Evolutionary conservation across 1,140 invertebrate genomes (phyloP).

Genomic region (Bombus impatiens): DNA sequence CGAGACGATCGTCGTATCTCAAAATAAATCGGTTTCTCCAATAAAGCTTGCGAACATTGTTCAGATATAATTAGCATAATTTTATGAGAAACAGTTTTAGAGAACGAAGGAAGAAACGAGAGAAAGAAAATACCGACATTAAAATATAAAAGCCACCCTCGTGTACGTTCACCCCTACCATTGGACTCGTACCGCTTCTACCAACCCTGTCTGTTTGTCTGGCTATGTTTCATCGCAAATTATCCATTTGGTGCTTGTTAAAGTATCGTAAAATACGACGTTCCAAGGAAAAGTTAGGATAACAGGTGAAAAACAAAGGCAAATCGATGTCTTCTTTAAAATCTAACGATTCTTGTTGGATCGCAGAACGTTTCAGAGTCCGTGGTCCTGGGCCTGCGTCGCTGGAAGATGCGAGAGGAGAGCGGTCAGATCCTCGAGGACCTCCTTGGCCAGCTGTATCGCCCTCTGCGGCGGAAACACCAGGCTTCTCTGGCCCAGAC

Average conservation of each 20-base stretch:
- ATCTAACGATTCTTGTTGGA: not conserved
- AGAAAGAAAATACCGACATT: not conserved
- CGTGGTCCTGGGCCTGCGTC: constrained; percentile 82
- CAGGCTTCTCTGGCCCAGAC: constrained; percentile 79
- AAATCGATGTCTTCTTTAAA: not conserved
- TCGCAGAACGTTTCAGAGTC: constrained; percentile 77
- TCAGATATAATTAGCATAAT: no score
- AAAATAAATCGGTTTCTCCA: no score
- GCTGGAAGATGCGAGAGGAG: constrained; percentile 77
- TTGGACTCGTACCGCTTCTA: not conserved
- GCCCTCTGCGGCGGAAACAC: constrained; percentile 78
- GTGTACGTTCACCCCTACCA: not conserved
- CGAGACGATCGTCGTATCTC: no score
- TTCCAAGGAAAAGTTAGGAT: not conserved
- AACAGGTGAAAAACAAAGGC: not conserved
- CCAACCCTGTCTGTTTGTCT: not conserved
- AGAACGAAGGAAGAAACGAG: not conserved
- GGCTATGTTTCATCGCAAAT: constrained; percentile 11
- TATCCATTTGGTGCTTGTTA: not conserved
- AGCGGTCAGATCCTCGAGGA: constrained; percentile 76
- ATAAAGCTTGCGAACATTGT: no score
- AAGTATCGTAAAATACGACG: not conserved
- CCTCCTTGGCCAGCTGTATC: constrained; percentile 77
- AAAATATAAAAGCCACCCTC: not conserved
- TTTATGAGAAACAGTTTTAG: no score